Evolutionary conservation across 2,888 invertebrate genomes (phyloP), one percentile per base, ranked within the genome.

Genomic region (Ctenicera cuprea): DNA sequence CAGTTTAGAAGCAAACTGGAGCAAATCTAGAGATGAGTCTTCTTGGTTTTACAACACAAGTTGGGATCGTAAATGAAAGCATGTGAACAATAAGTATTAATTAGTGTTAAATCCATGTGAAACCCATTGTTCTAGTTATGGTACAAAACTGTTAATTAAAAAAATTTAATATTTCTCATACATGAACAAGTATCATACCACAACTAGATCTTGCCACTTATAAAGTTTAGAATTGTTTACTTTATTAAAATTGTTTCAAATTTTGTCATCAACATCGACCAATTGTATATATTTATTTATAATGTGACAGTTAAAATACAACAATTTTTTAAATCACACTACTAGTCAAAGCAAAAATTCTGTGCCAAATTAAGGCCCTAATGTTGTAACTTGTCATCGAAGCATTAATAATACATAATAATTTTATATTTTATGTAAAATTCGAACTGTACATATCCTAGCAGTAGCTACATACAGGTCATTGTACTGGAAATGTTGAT

Each of bases 31-130:
- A 80, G 91, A 91, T 76, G 92, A 92, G 75, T 88, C 90, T 37
- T 92, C 90, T 38, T 92, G 92, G 92, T 90, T 91, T 83, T 92
- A 91, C 86, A 91, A 91, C 83, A 89, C 91, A 69, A 89, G 89
- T 75, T 92, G 92, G 92, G 91, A 92, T 62, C 84, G 90, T 70
- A 91, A 91, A 88, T 91, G 89, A 90, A 86, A 75, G 66, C 64
- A 54, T 52, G 62, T 30, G 62, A 59, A 66, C 26, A 59, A 45
- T 59, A 61, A 33, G 8, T 16, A 33, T 45, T 45, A 8, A 41
- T 41, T 14, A 45, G 16, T 14, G 1, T 45, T n/a, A 45, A 45
- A 26, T 26, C 5, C 5, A 26, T 5, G 26, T n/a, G 26, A 26
- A 26, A 26, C 26, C 5, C 26, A 26, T 26, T 26, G 26, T 5